Base-by-base conservation (phyloP, 2,888 invertebrate species). In the Amphiduros pacificus region DNA sequence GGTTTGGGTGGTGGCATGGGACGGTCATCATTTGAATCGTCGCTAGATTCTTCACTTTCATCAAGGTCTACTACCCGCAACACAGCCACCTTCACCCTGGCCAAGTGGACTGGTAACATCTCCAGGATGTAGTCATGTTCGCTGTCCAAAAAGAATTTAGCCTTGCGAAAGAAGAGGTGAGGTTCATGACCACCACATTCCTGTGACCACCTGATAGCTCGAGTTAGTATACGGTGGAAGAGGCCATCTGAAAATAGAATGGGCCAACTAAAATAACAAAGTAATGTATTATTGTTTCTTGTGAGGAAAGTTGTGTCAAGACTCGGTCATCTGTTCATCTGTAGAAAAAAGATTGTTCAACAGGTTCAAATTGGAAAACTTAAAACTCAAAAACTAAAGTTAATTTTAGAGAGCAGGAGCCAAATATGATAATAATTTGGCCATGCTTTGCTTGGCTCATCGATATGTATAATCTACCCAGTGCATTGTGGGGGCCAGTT, bases 121-220 rank as follows among this genome's bases (percentile, higher is more conserved):
- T 77, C 74, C 32, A 81, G 59, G 2, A 77, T 65, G 66, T 80
- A 75, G 63, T 81, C 81, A 67, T 81, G 81, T 55, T 80, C 78
- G 22, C 71, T 63, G 62, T 80, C 80, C n/a, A 81, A 67, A 63
- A 73, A 79, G 63, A 79, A 78, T 28, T 78, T 66, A 1, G 76
- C 78, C 0, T 73, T 63, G 11, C 73, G 65, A 44, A 67, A 71
- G 59, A 70, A 72, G 57, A 80, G 66, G 49, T 74, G 73, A 0
- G 78, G 79, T 50, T 77, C 77, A 44, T 74, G 73, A 17, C 77
- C 78, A 1, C 76, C 75, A 26, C 65, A 68, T 27, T 76, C 77
- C 40, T 78, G 77, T 32, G 77, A 75, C 80, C 80, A 81, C 40
- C 73, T 65, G 0, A 77, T 70, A 0, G 74, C 71, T 26, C 78